phyloP scores from a whole-genome alignment of 2,797 vertebrate species.

The Gephyroberyx darwinii region DNA sequence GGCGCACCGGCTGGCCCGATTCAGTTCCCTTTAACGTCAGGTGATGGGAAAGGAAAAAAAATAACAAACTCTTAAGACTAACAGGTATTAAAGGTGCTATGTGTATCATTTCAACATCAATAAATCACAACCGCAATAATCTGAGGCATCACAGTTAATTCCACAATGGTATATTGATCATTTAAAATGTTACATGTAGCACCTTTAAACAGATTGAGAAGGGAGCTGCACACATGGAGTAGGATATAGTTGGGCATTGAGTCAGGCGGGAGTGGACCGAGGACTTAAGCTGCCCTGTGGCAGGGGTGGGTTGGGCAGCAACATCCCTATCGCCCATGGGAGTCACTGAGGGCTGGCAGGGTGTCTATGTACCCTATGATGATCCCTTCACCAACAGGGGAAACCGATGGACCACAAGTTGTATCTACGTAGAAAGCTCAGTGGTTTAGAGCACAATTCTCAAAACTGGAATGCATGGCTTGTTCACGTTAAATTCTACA shows the following conservation, averaged over 20 bases:
- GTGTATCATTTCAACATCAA: slow-evolving; percentile 3
- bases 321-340: not conserved
- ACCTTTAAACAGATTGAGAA: not conserved
- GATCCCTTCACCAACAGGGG: no score
- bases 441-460: no score
- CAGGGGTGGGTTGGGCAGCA: not conserved
- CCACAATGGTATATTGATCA: no score
- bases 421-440: no score
- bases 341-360: not conserved
- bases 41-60: not conserved
- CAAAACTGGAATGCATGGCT: no score
- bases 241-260: not conserved
- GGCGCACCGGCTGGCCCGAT: slow-evolving; percentile 19
- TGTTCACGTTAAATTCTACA: no score
- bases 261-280: not conserved
- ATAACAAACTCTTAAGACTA: not conserved
- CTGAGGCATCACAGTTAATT: no score
- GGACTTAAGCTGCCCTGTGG: no score
- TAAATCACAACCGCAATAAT: no score
- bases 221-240: not conserved
- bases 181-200: not conserved
- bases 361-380: no score
- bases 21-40: slow-evolving; percentile 11
- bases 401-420: no score
- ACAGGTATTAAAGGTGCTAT: not conserved